A percentile compares a stretch with the other conserved stretches of the same genome.
phyloP scores from a whole-genome alignment of 37 sponge, comb jelly and placozoan species.

The Agelas oroides region DNA sequence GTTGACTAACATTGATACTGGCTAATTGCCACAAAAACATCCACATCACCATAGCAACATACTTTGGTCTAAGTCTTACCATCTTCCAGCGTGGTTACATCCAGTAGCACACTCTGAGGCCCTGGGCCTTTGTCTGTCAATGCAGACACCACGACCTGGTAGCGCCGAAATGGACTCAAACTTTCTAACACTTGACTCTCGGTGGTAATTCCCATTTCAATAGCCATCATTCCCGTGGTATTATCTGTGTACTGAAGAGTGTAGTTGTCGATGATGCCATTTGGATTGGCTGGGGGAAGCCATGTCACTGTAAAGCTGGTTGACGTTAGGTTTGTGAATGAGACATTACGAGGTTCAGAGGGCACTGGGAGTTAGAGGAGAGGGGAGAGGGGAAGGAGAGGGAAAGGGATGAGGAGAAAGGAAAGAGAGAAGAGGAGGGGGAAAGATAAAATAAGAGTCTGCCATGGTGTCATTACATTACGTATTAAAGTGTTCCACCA shows the following conservation, averaged over 20 bases:
- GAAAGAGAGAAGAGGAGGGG: too few relatives aligned
- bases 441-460: too few relatives aligned
- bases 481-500: too few relatives aligned
- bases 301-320: slow-evolving; percentile 34
- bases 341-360: slow-evolving; percentile 31
- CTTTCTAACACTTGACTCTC: background rate
- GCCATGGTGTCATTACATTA: too few relatives aligned
- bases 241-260: background rate
- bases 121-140: slow-evolving; percentile 20
- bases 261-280: slow-evolving; percentile 58
- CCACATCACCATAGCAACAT: too few relatives aligned
- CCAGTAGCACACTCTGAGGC: background rate
- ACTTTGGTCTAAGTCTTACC: slow-evolving; percentile 10
- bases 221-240: background rate
- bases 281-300: slow-evolving; percentile 35
- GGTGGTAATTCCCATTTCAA: background rate
- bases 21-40: too few relatives aligned
- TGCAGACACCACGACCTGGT: slow-evolving; percentile 8
- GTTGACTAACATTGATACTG: too few relatives aligned
- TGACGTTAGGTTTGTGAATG: background rate
- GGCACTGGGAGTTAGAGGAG: slow-evolving; percentile 30
- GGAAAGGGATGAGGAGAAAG: too few relatives aligned
- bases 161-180: background rate
- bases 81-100: slow-evolving; percentile 41
- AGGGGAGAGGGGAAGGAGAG: too few relatives aligned